Base-by-base conservation (phyloP, 1,140 invertebrate genomes). In the Temnothorax longispinosus region DNA sequence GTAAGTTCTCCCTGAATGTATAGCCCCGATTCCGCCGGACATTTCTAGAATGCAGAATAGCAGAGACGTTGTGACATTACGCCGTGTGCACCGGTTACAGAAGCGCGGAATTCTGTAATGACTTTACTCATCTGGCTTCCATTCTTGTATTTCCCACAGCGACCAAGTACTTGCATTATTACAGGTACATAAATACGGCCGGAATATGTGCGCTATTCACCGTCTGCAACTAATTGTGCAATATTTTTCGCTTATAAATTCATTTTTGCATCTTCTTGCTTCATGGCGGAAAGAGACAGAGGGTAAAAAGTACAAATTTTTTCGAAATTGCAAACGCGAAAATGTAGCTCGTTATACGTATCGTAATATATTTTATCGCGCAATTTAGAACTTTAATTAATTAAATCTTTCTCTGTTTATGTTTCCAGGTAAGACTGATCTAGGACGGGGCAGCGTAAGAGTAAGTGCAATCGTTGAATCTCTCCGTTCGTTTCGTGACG, bases 101-200 rank as follows among this genome's bases (percentile, higher is more conserved):
- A 41, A 78, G 60, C 86, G 64, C 62, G 88, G 88, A 88, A 91
- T 90, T 84, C 86, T 84, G 88, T 92, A 92, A 92, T 90, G 91
- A 91, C 89, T 90, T 90, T 87, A 87, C 88, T 87, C 86, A 88
- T 92, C 88, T 87, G 82, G 90, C 86, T 71, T 86, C 65, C 75
- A 90, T 90, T 87, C 89, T 87, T 82, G 72, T 58, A 74, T 84
- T 54, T 47, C 35, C 62, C 56, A 56, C 44, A 44, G 56, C n/a
- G 64, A 74, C 54, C 80, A 60, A 84, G 80, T 75, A 74, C 41
- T 62, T 84, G 88, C 75, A 90, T 90, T 82, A 80, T 62, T 54
- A 27, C 69, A 75, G 54, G 62, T 44, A 60, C 47, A 86, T 77
- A 87, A 90, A 82, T 88, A 82, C 41, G 18, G 41, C 13, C 27